Percentiles rank a stretch among this genome's conserved stretches.
These are phyloP conservation scores for Eurytoma adleriae DNA, from an alignment of 2,888 invertebrate genomes.

Conservation along the genomic window DNA sequence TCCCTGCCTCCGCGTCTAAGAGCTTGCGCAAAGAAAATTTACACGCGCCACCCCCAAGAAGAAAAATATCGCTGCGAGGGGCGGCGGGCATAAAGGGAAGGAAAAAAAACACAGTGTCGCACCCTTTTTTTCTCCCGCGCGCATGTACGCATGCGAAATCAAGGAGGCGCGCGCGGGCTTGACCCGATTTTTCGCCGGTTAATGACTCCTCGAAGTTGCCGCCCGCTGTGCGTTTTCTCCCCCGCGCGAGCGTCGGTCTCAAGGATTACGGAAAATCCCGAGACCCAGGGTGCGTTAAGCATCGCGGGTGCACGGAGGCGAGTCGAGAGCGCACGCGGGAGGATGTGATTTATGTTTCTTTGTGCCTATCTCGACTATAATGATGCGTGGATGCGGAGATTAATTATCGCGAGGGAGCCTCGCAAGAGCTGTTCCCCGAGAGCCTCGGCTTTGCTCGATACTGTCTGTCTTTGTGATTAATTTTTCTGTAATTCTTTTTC, in stretches of 20 bases:
- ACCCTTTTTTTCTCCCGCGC: neutral
- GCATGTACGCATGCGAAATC: conserved; percentile 10
- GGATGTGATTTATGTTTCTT: conserved; percentile 55
- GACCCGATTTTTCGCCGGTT: conserved; percentile 52
- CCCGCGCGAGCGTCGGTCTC: neutral
- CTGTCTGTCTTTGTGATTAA: conserved; percentile 32
- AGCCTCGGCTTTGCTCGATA: neutral
- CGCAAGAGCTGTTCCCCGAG: conserved; percentile 14
- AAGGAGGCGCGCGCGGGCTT: conserved; percentile 29
- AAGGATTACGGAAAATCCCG: conserved; percentile 29
- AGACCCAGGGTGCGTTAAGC: neutral
- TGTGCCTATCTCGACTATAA: conserved; percentile 24
- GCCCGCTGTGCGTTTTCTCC: conserved; percentile 1
- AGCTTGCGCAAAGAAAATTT: conserved; percentile 16
- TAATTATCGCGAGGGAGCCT: conserved; percentile 46
- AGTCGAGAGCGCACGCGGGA: conserved; percentile 2
- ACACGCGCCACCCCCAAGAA: neutral
- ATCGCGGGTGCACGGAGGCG: neutral
- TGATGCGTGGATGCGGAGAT: conserved; percentile 47
- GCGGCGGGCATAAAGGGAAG: neutral
- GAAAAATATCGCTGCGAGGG: neutral
- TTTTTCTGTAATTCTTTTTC: conserved; percentile 29
- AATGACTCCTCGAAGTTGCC: conserved; percentile 46
- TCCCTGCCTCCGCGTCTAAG: neutral
- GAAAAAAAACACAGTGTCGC: neutral